Base-by-base conservation (phyloP, 1,140 invertebrate species). In the Scaptodrosophila lebanonensis region DNA sequence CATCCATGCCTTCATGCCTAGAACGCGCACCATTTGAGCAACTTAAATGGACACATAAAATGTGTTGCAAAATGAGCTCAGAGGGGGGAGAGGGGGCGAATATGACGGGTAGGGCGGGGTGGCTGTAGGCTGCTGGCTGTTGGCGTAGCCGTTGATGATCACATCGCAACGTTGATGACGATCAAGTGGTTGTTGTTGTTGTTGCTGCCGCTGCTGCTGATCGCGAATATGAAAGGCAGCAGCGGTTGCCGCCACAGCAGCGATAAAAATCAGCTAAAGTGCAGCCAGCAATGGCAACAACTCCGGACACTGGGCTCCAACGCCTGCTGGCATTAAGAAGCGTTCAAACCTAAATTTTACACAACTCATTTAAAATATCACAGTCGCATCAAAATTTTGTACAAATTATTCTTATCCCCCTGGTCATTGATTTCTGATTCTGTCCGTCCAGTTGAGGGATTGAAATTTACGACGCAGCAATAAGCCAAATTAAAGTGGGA, bases 21-120 rank as follows among this genome's bases (percentile, higher is more conserved):
- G 75, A 69, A 79, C 70, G 57, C 44, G 42, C 39, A 75, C 69
- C 66, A 79, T 82, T 83, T 70, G 76, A 75, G 69, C 66, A 54
- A 70, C 76, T 54, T 82, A 82, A 70, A 82, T 83, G 75, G 76
- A 82, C 70, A 83, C 70, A 82, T 82, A 83, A 82, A 82, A 82
- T 82, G 75, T 75, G 65, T 42, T 40, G 29, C 40, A 30, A 13
- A 12, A 54, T n/a, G n/a, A 11, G 15, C 43, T 2, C 8, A 4
- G 32, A 18, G 18, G 29, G 29, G 5, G 29, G 11, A 40, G 18
- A 6, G 1, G 29, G 20, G 11, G 32, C n/a, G n/a, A n/a, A n/a
- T n/a, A n/a, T n/a, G n/a, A n/a, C n/a, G 22, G 11, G 40, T 36
- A 7, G 17, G 40, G 29, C 17, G 11, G 33, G 29, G 22, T 18